Conservation (phyloP, 2,797 vertebrate genomes). For the Gobionotothen gibberifrons region DNA sequence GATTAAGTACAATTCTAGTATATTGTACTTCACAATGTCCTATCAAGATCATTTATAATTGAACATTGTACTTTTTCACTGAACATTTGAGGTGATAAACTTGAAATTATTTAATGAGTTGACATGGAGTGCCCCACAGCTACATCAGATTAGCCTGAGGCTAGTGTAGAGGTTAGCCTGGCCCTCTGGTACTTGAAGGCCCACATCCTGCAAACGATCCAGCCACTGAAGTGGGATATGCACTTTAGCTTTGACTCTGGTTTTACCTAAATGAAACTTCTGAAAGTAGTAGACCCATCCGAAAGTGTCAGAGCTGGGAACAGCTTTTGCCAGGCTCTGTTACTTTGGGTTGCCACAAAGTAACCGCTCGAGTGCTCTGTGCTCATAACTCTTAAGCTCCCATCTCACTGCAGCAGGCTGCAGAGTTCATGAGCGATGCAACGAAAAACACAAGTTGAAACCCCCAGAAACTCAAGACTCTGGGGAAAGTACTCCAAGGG, state of each 20-base stretch:
- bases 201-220: too few species aligned
- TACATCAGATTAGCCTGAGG: too few species aligned
- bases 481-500: constrained; percentile 55
- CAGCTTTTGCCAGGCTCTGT: constrained; percentile 22
- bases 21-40: too few species aligned
- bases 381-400: constrained; percentile 37
- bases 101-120: too few species aligned
- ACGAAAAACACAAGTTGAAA: constrained; percentile 51
- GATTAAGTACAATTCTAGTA: too few species aligned
- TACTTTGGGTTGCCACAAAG: constrained; percentile 30
- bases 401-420: constrained; percentile 39
- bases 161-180: too few species aligned
- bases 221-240: too few species aligned
- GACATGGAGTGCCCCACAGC: too few species aligned
- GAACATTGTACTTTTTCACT: too few species aligned
- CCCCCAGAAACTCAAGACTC: constrained; percentile 48
- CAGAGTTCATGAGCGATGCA: constrained; percentile 57
- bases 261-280: background rate
- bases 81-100: too few species aligned
- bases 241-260: background rate
- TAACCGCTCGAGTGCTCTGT: constrained; percentile 43
- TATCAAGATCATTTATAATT: too few species aligned
- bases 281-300: constrained; percentile 10
- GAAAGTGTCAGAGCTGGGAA: constrained; percentile 4
- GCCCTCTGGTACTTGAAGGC: too few species aligned